These are phyloP conservation scores for Zoroaster sp. DNA, from an alignment of 53 echinoderm and acorn worm species.

Conservation along the genomic window DNA sequence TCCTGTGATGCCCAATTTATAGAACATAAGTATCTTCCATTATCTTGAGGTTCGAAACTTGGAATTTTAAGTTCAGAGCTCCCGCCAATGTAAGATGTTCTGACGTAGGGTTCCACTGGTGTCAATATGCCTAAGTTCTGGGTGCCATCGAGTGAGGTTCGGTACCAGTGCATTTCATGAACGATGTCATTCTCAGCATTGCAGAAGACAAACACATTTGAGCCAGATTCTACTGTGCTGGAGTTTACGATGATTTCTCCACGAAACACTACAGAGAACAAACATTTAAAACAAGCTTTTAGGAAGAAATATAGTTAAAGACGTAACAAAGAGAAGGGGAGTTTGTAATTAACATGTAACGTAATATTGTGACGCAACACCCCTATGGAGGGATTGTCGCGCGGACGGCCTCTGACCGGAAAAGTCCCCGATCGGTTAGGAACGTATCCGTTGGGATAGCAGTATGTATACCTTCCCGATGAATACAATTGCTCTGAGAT, in stretches of 20 bases:
- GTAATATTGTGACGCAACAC: no score
- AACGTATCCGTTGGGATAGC: no score
- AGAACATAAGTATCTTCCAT: neutral
- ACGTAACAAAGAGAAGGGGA: no score
- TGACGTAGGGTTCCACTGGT: neutral
- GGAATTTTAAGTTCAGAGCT: neutral
- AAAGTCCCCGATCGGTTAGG: no score
- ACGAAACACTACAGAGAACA: neutral
- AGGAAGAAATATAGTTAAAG: neutral
- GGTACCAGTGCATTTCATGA: conserved; percentile 3
- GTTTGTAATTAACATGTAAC: no score
- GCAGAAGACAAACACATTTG: neutral
- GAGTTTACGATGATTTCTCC: no score
- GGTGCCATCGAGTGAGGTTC: neutral
- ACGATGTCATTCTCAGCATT: neutral
- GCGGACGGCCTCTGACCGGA: no score
- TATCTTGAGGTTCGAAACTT: neutral
- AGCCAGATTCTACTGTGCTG: neutral
- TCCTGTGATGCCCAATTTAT: conserved; percentile 10
- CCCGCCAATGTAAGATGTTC: neutral
- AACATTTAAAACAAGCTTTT: neutral
- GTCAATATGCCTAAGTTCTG: neutral
- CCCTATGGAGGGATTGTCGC: no score
- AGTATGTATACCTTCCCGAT: no score
- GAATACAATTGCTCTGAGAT: no score